Evolutionary conservation across 1,140 invertebrate species (phyloP).

Genomic region (Sycophaga agraensis): DNA sequence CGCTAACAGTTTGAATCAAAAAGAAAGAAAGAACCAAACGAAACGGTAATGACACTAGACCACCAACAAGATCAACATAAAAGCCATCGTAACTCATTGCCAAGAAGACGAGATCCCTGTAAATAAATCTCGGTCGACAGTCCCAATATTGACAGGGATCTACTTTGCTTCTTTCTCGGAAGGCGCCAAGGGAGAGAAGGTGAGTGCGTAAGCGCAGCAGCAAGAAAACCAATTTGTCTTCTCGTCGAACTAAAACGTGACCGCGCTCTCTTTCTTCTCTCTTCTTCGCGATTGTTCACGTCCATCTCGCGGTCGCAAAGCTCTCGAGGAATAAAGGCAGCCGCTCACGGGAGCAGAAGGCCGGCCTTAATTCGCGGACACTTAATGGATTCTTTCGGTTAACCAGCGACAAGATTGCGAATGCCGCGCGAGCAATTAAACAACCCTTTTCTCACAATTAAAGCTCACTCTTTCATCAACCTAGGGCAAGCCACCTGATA

Average conservation of each 20-base stretch:
- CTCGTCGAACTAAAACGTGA: not conserved
- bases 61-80: not conserved
- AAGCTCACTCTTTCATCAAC: no score
- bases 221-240: constrained; percentile 23
- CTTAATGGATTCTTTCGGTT: no score
- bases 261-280: not conserved
- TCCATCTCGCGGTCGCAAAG: not conserved
- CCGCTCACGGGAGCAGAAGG: no score
- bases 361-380: no score
- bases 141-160: constrained; percentile 16
- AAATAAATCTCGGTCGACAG: constrained; percentile 11
- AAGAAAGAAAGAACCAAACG: no score
- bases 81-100: constrained; percentile 17
- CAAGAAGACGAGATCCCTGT: not conserved
- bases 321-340: no score
- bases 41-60: not conserved
- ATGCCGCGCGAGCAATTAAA: no score
- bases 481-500: no score
- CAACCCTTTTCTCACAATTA: no score
- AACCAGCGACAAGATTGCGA: no score
- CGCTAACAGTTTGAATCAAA: no score
- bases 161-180: constrained; percentile 2
- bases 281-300: not conserved
- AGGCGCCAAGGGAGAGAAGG: not conserved
- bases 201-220: constrained; percentile 11